Conservation (phyloP, 2,113 vertebrate genomes). For the Talpa occidentalis region DNA sequence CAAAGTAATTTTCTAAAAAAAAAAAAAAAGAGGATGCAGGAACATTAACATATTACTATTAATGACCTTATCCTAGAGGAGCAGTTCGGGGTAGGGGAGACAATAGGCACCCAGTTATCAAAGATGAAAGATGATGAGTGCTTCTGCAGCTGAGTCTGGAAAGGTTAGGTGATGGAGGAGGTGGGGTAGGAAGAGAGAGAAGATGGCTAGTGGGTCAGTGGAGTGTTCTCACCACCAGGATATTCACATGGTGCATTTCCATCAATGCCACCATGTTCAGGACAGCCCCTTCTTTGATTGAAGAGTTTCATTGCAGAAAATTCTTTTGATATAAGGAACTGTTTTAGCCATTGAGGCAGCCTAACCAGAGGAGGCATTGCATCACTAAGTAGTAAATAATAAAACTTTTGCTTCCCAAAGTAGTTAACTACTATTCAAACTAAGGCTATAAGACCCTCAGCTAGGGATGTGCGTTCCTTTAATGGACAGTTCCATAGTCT, state of each 20-base stretch:
- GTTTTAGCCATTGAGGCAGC: not conserved
- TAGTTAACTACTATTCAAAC: not conserved
- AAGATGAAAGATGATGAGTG: not conserved
- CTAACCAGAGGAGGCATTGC: not conserved
- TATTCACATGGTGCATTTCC: not conserved
- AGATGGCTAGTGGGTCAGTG: not conserved
- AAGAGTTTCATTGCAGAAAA: not conserved
- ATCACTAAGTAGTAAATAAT: not conserved
- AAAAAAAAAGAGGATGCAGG: not conserved
- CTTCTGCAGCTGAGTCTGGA: not conserved
- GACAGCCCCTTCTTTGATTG: not conserved
- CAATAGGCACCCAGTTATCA: not conserved
- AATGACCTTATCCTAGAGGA: not conserved
- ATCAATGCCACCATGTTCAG: not conserved
- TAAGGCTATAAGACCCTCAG: not conserved
- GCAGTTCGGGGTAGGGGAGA: not conserved
- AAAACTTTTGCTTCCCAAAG: not conserved
- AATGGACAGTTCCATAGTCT: not conserved
- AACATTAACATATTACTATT: not conserved
- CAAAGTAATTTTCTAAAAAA: not conserved
- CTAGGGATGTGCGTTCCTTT: not conserved
- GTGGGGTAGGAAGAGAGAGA: not conserved
- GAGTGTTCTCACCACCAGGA: not conserved
- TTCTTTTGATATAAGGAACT: not conserved
- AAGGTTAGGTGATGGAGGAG: not conserved